Evolutionary conservation across 1,140 invertebrate species (phyloP).

Genomic region (Temnothorax longispinosus): DNA sequence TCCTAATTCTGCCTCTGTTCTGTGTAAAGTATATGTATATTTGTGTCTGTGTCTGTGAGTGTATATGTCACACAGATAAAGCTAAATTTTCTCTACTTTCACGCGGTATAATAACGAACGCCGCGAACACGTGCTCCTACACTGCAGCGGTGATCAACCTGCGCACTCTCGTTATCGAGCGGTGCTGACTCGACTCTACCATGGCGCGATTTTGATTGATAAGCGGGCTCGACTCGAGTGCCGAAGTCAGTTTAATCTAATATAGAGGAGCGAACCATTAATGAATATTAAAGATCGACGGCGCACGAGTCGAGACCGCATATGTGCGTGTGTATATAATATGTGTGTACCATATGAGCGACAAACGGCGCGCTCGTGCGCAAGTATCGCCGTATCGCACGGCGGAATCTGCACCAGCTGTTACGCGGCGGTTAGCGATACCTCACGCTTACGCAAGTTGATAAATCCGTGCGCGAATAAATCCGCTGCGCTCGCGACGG

Average conservation of each 20-base stretch:
- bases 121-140: conserved; percentile 11
- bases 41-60: background rate
- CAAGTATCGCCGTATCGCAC: background rate
- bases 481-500: background rate
- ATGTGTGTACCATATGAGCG: too few relatives aligned
- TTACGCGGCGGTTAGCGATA: background rate
- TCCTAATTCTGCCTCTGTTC: background rate
- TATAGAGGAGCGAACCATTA: background rate
- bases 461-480: conserved; percentile 9
- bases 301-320: background rate
- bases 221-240: background rate
- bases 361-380: background rate
- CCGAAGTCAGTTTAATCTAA: background rate
- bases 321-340: background rate
- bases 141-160: conserved; percentile 37
- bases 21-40: background rate
- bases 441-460: background rate
- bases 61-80: background rate
- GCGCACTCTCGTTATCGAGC: background rate
- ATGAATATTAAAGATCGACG: background rate
- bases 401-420: background rate
- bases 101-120: conserved; percentile 21
- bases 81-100: conserved; percentile 66
- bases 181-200: background rate
- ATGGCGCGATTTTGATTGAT: background rate